Percentiles rank a stretch among this genome's conserved stretches.
These are phyloP conservation scores for Panagrolaimus sp. DNA, from an alignment of 1,140 invertebrate species.

Conservation along the genomic window DNA sequence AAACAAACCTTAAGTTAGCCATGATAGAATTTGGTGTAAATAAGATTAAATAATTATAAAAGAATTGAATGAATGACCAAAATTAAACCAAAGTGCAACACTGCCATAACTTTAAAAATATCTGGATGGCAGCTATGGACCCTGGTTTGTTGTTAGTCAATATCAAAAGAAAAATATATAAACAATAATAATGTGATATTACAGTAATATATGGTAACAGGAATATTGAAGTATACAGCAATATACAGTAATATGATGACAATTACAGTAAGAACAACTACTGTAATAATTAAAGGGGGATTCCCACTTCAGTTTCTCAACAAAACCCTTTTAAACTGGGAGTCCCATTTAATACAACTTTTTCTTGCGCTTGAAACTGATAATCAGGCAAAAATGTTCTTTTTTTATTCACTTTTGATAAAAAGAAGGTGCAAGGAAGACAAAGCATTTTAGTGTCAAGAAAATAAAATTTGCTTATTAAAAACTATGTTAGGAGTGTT, in stretches of 20 bases:
- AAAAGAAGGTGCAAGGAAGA: no score
- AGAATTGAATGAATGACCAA: not conserved
- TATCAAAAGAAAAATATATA: not conserved
- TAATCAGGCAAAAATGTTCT: no score
- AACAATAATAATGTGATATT: not conserved
- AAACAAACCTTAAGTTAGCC: no score
- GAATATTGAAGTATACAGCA: not conserved
- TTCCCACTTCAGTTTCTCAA: not conserved
- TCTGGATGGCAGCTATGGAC: constrained; percentile 17
- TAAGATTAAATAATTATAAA: no score
- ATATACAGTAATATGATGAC: not conserved
- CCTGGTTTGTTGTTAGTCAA: not conserved
- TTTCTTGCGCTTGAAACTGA: no score
- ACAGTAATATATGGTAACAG: not conserved
- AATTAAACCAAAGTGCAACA: constrained; percentile 19
- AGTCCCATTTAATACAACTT: no score
- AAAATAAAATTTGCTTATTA: no score
- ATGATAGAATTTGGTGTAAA: no score
- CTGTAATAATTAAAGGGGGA: not conserved
- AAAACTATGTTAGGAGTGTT: no score
- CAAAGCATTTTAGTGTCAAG: no score
- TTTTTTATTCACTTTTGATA: no score
- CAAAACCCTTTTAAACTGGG: no score
- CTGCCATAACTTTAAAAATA: constrained; percentile 3
- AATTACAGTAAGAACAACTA: not conserved